Base-by-base conservation (phyloP, 2,113 vertebrate species). In the Apodemus speciosus region DNA sequence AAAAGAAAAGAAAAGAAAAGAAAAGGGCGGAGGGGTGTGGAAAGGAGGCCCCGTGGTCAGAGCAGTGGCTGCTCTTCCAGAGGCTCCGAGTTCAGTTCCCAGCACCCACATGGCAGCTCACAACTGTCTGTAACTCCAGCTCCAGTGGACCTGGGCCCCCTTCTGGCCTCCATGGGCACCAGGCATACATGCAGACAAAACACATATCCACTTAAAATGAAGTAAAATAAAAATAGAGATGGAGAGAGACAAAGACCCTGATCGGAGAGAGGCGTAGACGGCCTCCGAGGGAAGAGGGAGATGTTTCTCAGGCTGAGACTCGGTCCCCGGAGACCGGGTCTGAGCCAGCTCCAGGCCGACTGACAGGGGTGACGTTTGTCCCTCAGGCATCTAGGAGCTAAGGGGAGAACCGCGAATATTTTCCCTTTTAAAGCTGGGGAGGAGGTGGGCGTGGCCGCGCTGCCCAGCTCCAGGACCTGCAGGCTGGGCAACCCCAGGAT, bases 351-450 rank as follows among this genome's bases (percentile, higher is more conserved):
- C 66, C 64, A 32, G 64, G 90, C 81, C 35, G 71, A 92, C 85
- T 88, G 94, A 96, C 90, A 89, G 43, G 51, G 20, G 18, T 95
- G 97, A 96, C 92, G 95, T 87, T 23, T 95, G 95, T 95, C 95
- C 85, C 90, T 79, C 69, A 32, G 85, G 92, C 94, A 75, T 91
- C 94, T 68, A 76, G 38, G 79, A 89, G 96, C 97, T 56, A 49
- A 53, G 71, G 38, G 68, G 66, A 95, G 91, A 94, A 85, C 92
- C 46, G n/a, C 46, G 91, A 96, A 97, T 97, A 95, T 80, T 97
- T 96, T 96, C 95, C 96, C 96, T 95, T 95, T 96, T 97, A 92
- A 93, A 97, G 97, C 80, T 66, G 95, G 83, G 96, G 79, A 90
- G 95, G 95, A 97, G 91, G 92, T 96, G 95, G 96, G 95, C 95